Evolutionary conservation across 2,888 invertebrate species (phyloP).

Genomic region (Rhingia rostrata): DNA sequence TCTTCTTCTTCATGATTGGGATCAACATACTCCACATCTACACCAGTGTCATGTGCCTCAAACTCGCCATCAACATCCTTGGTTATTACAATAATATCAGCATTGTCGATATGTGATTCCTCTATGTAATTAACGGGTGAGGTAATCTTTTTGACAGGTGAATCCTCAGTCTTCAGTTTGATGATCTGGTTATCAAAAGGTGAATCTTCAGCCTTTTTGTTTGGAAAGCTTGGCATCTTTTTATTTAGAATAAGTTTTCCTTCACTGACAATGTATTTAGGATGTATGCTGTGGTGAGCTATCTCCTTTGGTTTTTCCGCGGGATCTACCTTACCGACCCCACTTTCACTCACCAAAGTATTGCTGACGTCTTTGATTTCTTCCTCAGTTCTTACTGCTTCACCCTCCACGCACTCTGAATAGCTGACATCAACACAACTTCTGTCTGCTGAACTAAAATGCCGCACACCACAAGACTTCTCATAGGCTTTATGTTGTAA

Average conservation of each 20-base stretch:
- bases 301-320: too few relatives aligned
- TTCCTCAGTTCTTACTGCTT: not conserved
- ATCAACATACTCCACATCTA: not conserved
- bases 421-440: slow-evolving; percentile 23
- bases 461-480: slow-evolving; percentile 46
- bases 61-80: not conserved
- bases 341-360: not conserved
- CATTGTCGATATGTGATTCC: not conserved
- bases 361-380: not conserved
- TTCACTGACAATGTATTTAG: slow-evolving; percentile 2
- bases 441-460: slow-evolving; percentile 44
- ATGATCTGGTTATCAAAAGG: not conserved
- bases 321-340: too few relatives aligned
- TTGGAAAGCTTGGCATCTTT: not conserved
- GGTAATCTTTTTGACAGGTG: not conserved
- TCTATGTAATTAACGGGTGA: not conserved
- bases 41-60: not conserved
- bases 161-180: not conserved
- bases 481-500: slow-evolving; percentile 32
- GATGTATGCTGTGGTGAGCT: not conserved
- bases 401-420: slow-evolving; percentile 49
- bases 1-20: not conserved
- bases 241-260: slow-evolving; percentile 26
- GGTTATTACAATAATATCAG: not conserved
- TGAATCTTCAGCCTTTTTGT: slow-evolving; percentile 22